phyloP scores from a whole-genome alignment of 1,140 invertebrate species.

The Alviniconcha marisindica region DNA sequence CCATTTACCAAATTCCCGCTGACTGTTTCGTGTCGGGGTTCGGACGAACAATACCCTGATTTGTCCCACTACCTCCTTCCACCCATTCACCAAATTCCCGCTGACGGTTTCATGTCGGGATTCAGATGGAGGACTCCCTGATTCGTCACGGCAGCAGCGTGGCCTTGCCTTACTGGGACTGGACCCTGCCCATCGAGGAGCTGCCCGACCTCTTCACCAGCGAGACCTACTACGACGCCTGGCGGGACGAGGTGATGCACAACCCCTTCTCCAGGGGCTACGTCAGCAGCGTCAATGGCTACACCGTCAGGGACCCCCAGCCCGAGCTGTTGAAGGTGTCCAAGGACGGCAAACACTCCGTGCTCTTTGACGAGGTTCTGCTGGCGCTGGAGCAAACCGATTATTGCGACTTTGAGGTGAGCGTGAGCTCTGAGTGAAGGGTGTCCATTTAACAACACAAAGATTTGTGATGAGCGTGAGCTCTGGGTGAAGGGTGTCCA shows the following conservation, averaged over 20 bases:
- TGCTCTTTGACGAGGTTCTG: conserved; percentile 41
- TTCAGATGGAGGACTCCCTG: conserved; percentile 39
- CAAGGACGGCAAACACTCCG: conserved; percentile 41
- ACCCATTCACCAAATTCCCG: too few species aligned
- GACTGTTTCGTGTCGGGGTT: too few species aligned
- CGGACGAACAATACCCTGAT: too few species aligned
- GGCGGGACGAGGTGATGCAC: conserved; percentile 15
- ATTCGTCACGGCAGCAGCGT: conserved; percentile 41
- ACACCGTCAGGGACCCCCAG: conserved; percentile 25
- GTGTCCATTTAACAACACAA: too few species aligned
- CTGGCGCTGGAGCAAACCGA: conserved; percentile 51
- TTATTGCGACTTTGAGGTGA: conserved; percentile 50
- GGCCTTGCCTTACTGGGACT: conserved; percentile 52
- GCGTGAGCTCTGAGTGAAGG: too few species aligned
- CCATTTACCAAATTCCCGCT: too few species aligned
- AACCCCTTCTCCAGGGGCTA: conserved; percentile 26
- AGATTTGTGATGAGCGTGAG: too few species aligned
- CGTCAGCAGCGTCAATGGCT: conserved; percentile 1
- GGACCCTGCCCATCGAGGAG: conserved; percentile 42
- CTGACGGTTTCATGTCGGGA: too few species aligned
- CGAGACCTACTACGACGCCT: conserved; percentile 38
- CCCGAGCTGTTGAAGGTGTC: conserved; percentile 10
- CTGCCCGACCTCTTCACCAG: conserved; percentile 41
- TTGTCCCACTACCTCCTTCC: too few species aligned
- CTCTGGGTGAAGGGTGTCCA: too few species aligned